Evolutionary conservation across 2,888 invertebrate genomes (phyloP).

Genomic region (Heteromurus nitidus): DNA sequence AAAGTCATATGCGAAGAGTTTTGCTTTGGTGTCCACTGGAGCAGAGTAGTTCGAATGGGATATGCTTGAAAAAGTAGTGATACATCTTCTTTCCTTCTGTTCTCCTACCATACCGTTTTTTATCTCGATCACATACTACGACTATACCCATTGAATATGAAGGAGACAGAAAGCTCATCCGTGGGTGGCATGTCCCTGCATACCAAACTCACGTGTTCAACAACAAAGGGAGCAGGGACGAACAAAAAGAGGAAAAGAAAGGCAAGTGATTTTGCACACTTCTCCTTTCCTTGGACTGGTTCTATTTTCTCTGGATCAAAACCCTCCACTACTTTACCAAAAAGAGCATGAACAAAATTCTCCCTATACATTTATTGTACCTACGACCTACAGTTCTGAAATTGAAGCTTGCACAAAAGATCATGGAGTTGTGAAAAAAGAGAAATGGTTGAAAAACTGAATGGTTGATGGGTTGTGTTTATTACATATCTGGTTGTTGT

Average conservation of each 20-base stretch:
- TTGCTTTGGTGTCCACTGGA: not conserved
- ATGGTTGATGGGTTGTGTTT: not conserved
- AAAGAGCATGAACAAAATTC: not conserved
- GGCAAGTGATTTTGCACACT: not conserved
- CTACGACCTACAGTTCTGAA: not conserved
- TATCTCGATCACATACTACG: no score
- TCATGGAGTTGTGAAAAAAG: not conserved
- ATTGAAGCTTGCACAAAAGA: not conserved
- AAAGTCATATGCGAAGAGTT: not conserved
- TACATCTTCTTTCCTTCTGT: not conserved
- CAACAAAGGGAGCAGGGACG: not conserved
- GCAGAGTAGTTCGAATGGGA: no score
- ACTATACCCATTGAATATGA: not conserved
- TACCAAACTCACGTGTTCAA: not conserved
- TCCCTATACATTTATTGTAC: not conserved
- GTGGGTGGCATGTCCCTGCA: not conserved
- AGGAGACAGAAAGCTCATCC: not conserved
- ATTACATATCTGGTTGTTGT: not conserved
- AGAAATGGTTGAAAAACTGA: not conserved
- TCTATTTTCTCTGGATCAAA: constrained; percentile 8
- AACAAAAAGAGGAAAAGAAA: not conserved
- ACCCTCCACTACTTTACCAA: not conserved
- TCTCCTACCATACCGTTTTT: not conserved
- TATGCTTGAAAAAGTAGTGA: not conserved
- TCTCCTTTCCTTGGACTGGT: not conserved